A percentile compares a stretch with the other conserved stretches of the same genome.
phyloP scores from a whole-genome alignment of 2,113 vertebrate genomes.

The Clarias macrocephalus region DNA sequence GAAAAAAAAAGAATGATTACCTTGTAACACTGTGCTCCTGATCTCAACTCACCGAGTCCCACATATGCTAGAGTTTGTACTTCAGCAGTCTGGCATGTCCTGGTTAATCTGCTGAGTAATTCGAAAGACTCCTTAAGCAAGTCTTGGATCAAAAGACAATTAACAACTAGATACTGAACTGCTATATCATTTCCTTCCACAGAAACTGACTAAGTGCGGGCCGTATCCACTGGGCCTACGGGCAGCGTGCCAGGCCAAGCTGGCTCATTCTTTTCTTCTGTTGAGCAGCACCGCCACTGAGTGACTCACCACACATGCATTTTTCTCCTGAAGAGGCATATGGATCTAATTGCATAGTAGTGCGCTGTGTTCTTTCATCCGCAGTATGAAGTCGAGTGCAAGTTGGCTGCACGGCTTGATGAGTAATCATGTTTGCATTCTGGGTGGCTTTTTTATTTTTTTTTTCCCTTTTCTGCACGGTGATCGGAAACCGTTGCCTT shows the following conservation, averaged over 20 bases:
- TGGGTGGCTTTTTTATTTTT: conserved; percentile 32
- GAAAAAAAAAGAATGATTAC: background rate
- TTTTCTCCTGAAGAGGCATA: conserved; percentile 50
- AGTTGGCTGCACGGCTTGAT: conserved; percentile 41
- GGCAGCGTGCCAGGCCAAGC: conserved; percentile 59
- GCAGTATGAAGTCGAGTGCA: conserved; percentile 42
- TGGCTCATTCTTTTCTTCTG: conserved; percentile 64
- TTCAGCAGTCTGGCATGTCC: background rate
- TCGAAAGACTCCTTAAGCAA: background rate
- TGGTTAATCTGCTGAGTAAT: conserved; percentile 16
- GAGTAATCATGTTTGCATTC: conserved; percentile 50
- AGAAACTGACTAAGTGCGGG: conserved; percentile 63
- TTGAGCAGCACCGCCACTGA: conserved; percentile 67
- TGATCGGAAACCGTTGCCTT: conserved; percentile 32
- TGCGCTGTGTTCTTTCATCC: conserved; percentile 50
- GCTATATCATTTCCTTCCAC: conserved; percentile 45
- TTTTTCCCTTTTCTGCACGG: conserved; percentile 1
- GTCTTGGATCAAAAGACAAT: conserved; percentile 3
- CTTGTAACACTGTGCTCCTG: background rate
- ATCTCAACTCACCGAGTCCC: background rate
- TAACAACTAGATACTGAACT: conserved; percentile 25
- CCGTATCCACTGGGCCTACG: conserved; percentile 64
- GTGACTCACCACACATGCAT: conserved; percentile 66
- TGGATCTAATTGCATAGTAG: conserved; percentile 55
- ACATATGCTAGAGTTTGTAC: background rate